phyloP scores from a whole-genome alignment of 2,888 invertebrate genomes.

The Meloe dianella region DNA sequence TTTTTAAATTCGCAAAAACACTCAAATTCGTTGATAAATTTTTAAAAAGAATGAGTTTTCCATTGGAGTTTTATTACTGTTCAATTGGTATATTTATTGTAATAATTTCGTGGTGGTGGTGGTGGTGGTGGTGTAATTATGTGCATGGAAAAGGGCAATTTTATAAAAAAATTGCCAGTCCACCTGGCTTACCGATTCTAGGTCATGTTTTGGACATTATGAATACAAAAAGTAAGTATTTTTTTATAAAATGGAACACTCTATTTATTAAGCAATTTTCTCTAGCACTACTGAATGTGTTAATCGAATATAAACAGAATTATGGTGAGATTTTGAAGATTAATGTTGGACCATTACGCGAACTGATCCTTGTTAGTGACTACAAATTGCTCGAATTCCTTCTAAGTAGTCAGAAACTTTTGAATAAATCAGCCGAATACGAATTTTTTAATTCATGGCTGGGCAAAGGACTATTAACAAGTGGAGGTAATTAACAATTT shows the following conservation, averaged over 20 bases:
- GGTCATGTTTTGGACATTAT: slow-evolving; percentile 31
- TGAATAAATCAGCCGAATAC: slow-evolving; percentile 52
- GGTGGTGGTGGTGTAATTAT: background rate
- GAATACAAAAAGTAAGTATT: slow-evolving; percentile 23
- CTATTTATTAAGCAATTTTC: no score
- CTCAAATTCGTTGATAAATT: no score
- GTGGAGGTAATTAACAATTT: background rate
- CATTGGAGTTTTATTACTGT: no score
- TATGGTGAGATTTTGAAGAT: slow-evolving; percentile 34
- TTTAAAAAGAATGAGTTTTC: no score
- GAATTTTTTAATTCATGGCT: slow-evolving; percentile 52
- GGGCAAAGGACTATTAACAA: slow-evolving; percentile 33
- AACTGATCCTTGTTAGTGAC: slow-evolving; percentile 33
- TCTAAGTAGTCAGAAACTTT: slow-evolving; percentile 46
- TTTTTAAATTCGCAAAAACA: no score
- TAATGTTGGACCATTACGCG: slow-evolving; percentile 21
- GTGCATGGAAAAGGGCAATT: background rate
- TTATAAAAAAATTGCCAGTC: slow-evolving; percentile 2
- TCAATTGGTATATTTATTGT: background rate
- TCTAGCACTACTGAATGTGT: slow-evolving; percentile 29
- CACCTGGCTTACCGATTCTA: slow-evolving; percentile 29
- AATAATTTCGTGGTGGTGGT: background rate
- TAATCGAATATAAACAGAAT: slow-evolving; percentile 23
- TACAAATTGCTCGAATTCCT: slow-evolving; percentile 45
- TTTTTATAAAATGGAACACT: background rate